Base-by-base conservation (phyloP, 2,797 vertebrate genomes). In the Apogon talboti region DNA sequence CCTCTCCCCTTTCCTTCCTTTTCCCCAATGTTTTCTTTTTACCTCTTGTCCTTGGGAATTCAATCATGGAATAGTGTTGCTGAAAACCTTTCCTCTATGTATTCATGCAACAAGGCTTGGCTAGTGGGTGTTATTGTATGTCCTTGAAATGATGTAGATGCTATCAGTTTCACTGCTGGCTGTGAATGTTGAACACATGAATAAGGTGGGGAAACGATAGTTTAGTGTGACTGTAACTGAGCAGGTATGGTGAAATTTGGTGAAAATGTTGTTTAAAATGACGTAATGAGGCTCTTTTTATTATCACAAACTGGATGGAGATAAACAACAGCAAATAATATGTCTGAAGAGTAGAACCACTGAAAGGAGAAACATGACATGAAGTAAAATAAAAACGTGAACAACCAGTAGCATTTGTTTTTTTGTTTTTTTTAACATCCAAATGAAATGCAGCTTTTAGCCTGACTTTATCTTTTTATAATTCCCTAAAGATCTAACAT, bases 91-190 rank as follows among this genome's bases (percentile, higher is more conserved):
- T 78, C 79, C 81, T 85, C 79, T 58, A 83, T 82, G 78, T 80
- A 87, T 88, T 87, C 77, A 82, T 78, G 78, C 74, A 79, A 81
- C 74, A 80, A 72, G 78, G 71, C 80, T 79, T 28, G 79, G 76
- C 81, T 79, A 66, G 63, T 87, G 82, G 59, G 30, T 84, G 88
- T 84, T 86, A 84, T 85, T 90, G 82, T 78, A 76, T 85, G 90
- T 81, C 89, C 89, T 91, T 91, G 88, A 89, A 81, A 86, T 87
- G 76, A 89, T 86, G 76, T 81, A 84, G 85, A 90, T 87, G 73
- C 79, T 86, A 91, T 88, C 85, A 71, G 67, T 87, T 87, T 85
- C 86, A 81, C 66, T 71, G 64, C 51, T 37, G 73, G 68, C 70
- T 81, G 48, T 78, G 74, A 84, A 90, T 76, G 70, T 43, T 76